Conservation (phyloP, 2,113 vertebrate genomes). For the Sphyrna mokarran region DNA sequence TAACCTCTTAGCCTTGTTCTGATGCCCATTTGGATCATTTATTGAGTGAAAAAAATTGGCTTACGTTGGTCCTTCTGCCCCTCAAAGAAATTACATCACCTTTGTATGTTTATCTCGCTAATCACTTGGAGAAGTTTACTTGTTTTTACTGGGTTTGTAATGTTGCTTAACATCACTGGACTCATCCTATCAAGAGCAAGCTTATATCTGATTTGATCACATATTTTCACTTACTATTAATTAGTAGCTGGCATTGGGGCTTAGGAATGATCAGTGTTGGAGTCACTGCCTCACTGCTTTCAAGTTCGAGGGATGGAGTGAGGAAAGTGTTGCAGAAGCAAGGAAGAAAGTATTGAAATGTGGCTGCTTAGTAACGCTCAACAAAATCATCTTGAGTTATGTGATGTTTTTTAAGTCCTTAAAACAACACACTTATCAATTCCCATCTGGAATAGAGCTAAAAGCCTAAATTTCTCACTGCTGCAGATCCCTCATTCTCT, state of each 20-base stretch:
- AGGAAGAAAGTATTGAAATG: not conserved
- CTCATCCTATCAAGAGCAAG: not conserved
- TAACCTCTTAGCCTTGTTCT: not conserved
- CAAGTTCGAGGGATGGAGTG: not conserved
- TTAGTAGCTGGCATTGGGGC: not conserved
- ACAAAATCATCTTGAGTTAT: constrained; percentile 6
- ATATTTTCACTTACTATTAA: not conserved
- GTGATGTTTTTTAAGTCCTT: not conserved
- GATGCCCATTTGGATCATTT: not conserved
- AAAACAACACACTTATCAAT: not conserved
- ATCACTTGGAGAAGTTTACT: not conserved
- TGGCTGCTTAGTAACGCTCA: not conserved
- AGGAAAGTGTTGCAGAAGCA: not conserved
- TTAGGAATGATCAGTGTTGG: not conserved
- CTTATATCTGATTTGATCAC: not conserved
- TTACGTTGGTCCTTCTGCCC: not conserved
- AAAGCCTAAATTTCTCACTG: constrained; percentile 14
- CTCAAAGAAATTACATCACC: not conserved
- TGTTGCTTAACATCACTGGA: not conserved
- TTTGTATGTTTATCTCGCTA: not conserved
- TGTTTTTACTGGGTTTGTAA: not conserved
- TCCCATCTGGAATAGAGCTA: not conserved
- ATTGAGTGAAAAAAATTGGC: no score
- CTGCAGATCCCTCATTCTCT: not conserved
- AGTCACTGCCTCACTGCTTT: not conserved